Evolutionary conservation across 2,797 vertebrate genomes (phyloP).

Genomic region (Epinephelus coioides): DNA sequence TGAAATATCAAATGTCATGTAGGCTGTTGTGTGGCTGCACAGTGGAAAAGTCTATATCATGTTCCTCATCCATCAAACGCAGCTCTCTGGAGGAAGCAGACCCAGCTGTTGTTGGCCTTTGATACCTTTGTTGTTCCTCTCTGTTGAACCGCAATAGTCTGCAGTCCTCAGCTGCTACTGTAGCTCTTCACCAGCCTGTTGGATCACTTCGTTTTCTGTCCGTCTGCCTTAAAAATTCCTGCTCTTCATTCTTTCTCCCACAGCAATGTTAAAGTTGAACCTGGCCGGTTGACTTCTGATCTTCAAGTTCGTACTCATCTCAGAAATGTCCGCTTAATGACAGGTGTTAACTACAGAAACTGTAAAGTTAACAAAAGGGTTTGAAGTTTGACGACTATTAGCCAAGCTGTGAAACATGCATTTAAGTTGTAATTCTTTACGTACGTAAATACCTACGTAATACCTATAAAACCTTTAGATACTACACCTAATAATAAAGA

Average conservation of each 20-base stretch:
- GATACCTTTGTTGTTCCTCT: slow-evolving; percentile 75
- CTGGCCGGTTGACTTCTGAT: background rate
- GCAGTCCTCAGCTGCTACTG: slow-evolving; percentile 53
- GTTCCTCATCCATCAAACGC: slow-evolving; percentile 63
- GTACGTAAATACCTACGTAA: too few relatives aligned
- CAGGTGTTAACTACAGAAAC: slow-evolving; percentile 10
- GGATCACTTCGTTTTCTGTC: slow-evolving; percentile 41
- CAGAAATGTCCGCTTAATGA: slow-evolving; percentile 5
- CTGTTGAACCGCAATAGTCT: slow-evolving; percentile 56
- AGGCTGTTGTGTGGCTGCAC: slow-evolving; percentile 58
- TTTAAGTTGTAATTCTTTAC: background rate
- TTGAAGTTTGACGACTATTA: background rate
- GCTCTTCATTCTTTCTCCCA: slow-evolving; percentile 39
- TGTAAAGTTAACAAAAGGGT: background rate
- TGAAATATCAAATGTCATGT: slow-evolving; percentile 73
- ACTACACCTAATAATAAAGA: too few relatives aligned
- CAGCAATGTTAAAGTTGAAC: slow-evolving; percentile 15
- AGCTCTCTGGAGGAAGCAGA: slow-evolving; percentile 73
- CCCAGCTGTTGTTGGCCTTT: slow-evolving; percentile 76
- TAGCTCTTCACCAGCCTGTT: slow-evolving; percentile 48
- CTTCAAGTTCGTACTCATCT: background rate
- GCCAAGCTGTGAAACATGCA: background rate
- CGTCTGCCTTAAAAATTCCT: slow-evolving; percentile 31
- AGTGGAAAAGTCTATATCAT: slow-evolving; percentile 61
- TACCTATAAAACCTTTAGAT: background rate